These are phyloP conservation scores for Anarsia innoxiella DNA, from an alignment of 2,888 invertebrate genomes.

Conservation along the genomic window DNA sequence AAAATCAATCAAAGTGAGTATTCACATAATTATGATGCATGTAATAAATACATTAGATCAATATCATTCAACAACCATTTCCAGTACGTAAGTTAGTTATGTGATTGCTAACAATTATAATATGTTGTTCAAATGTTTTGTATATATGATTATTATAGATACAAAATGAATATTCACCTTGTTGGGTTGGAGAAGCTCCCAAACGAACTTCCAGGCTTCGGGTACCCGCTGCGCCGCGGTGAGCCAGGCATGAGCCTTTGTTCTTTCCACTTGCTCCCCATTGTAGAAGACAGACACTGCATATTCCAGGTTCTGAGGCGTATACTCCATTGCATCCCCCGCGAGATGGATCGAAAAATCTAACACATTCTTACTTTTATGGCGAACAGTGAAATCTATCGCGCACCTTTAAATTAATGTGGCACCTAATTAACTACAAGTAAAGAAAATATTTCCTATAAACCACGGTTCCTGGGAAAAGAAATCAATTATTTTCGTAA, in stretches of 20 bases:
- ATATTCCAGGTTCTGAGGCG: conserved; percentile 79
- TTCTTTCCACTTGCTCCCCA: conserved; percentile 77
- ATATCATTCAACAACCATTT: too few relatives aligned
- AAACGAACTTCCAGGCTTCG: conserved; percentile 94
- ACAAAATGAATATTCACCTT: conserved; percentile 73
- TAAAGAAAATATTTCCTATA: neutral
- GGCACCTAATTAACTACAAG: neutral
- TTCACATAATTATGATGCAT: too few relatives aligned
- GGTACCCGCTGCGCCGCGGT: conserved; percentile 88
- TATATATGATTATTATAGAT: too few relatives aligned
- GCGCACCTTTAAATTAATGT: too few relatives aligned
- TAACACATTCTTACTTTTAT: too few relatives aligned
- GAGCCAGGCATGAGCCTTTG: conserved; percentile 89
- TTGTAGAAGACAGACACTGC: conserved; percentile 81
- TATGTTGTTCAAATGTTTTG: too few relatives aligned
- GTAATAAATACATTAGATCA: too few relatives aligned
- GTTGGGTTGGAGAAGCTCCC: conserved; percentile 88
- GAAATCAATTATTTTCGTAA: conserved; percentile 8
- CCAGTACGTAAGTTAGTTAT: too few relatives aligned
- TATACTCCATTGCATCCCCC: conserved; percentile 72
- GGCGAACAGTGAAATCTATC: too few relatives aligned
- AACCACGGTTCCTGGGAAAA: neutral
- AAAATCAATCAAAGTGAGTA: too few relatives aligned
- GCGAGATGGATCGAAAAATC: too few relatives aligned
- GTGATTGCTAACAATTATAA: too few relatives aligned